Evolutionary conservation across 92 coral and sea anemone species (phyloP).

Genomic region (Zoanthus solanderi): DNA sequence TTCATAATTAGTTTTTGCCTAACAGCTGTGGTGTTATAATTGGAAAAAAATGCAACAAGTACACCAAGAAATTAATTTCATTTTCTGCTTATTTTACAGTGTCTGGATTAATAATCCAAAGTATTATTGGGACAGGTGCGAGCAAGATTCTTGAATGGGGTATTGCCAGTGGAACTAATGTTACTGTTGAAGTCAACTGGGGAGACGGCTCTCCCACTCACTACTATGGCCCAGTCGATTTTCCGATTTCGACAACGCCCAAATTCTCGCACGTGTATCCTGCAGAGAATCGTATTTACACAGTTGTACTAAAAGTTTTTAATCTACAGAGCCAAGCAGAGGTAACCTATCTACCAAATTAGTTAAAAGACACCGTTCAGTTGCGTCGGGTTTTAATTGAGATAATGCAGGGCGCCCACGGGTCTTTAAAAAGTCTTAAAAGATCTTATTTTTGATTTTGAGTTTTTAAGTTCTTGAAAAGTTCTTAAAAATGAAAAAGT

Average conservation of each 20-base stretch:
- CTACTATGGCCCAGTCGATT: not conserved
- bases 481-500: too few relatives aligned
- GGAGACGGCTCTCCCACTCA: slow-evolving; percentile 11
- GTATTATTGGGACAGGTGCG: not conserved
- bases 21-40: too few relatives aligned
- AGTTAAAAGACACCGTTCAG: too few relatives aligned
- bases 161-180: not conserved
- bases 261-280: slow-evolving; percentile 10
- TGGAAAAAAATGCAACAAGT: too few relatives aligned
- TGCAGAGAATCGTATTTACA: not conserved
- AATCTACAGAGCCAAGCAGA: not conserved
- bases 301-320: not conserved
- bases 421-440: too few relatives aligned
- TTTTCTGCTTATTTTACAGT: slow-evolving; percentile 1
- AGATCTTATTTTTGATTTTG: too few relatives aligned
- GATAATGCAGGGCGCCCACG: too few relatives aligned
- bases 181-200: not conserved
- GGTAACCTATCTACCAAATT: not conserved
- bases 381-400: too few relatives aligned
- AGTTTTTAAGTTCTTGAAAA: too few relatives aligned
- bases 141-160: not conserved
- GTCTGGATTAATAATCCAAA: not conserved
- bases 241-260: not conserved
- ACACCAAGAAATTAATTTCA: not conserved
- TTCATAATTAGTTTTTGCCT: too few relatives aligned